Evolutionary conservation across 1,140 invertebrate species (phyloP).

Genomic region (Diuraphis noxia): DNA sequence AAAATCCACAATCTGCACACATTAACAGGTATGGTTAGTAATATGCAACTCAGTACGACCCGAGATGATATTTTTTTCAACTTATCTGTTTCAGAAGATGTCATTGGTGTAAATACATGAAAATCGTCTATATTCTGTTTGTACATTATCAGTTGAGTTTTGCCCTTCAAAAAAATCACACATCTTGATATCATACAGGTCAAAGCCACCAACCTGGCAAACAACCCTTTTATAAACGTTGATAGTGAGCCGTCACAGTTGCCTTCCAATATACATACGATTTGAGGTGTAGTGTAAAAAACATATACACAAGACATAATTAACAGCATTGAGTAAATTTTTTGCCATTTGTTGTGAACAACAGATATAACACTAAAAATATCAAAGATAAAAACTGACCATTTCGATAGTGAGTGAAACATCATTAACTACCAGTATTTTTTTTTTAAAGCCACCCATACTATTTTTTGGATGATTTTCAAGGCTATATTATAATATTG

Average conservation of each 20-base stretch:
- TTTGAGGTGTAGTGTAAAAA: not conserved
- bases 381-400: not conserved
- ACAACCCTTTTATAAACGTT: not conserved
- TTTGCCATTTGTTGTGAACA: not conserved
- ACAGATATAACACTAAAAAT: not conserved
- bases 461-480: not conserved
- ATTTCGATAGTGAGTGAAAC: not conserved
- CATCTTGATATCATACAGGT: not conserved
- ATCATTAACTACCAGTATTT: not conserved
- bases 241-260: not conserved
- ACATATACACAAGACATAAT: not conserved
- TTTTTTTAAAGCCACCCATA: not conserved
- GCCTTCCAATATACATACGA: not conserved
- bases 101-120: not conserved
- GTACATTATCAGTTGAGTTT: not conserved
- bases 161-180: not conserved
- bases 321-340: not conserved
- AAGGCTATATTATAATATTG: not conserved
- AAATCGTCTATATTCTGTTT: not conserved
- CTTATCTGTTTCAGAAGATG: not conserved
- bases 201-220: not conserved
- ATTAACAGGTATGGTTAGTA: not conserved
- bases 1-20: not conserved
- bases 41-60: not conserved
- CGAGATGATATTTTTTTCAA: not conserved